Conservation (phyloP, 2,888 invertebrate genomes). For the Caenorhabditis doughertyi region DNA sequence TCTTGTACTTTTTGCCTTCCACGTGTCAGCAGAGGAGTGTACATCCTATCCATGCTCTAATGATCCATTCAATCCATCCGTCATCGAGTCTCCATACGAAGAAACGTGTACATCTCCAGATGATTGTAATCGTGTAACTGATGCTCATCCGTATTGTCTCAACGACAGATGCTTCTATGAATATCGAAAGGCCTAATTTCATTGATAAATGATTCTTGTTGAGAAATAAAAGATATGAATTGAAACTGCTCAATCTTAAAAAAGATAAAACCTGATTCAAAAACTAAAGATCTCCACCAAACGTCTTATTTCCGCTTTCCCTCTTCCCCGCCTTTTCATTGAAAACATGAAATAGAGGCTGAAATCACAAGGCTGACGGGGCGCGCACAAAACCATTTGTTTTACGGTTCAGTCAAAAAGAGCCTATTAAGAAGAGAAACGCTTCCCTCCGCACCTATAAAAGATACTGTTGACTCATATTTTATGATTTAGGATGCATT, state of each 20-base stretch:
- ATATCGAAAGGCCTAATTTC: neutral
- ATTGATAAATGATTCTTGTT: neutral
- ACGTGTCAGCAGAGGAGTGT: neutral
- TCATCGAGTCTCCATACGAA: neutral
- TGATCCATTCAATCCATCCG: neutral
- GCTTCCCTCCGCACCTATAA: constrained; percentile 28
- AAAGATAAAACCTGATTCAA: too few relatives aligned
- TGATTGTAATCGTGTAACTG: neutral
- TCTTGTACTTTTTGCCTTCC: neutral
- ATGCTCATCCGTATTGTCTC: neutral
- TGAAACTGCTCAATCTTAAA: neutral
- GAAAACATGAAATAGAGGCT: neutral
- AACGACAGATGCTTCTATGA: neutral
- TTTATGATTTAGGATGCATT: constrained; percentile 41
- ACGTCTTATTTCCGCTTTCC: too few relatives aligned
- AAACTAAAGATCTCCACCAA: too few relatives aligned
- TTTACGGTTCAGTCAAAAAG: constrained; percentile 39
- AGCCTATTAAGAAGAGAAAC: constrained; percentile 29
- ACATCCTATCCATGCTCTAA: neutral
- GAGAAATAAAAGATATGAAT: neutral
- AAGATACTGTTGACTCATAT: constrained; percentile 16
- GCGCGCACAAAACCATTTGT: constrained; percentile 8
- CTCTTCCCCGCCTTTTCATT: too few relatives aligned
- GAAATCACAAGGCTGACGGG: neutral
- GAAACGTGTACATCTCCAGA: neutral